Evolutionary conservation across 1,140 invertebrate species (phyloP).

Genomic region (Phymorhynchus buccinoides): DNA sequence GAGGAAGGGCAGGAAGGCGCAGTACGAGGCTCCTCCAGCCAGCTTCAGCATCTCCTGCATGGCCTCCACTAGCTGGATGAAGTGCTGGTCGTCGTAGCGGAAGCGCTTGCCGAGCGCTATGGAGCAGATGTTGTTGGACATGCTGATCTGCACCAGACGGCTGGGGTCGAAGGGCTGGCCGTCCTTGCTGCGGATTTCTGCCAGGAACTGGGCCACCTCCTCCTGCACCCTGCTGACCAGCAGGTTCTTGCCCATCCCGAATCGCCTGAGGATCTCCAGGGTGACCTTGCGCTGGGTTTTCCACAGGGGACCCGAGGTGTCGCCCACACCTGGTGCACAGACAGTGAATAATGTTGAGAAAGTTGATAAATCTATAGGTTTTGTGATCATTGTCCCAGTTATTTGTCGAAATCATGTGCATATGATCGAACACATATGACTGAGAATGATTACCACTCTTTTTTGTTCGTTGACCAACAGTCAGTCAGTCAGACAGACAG

Average conservation of each 20-base stretch:
- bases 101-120: constrained; percentile 58
- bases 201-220: constrained; percentile 74
- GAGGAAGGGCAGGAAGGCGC: background rate
- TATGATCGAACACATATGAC: no score
- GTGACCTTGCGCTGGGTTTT: constrained; percentile 86
- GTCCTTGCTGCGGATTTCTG: constrained; percentile 77
- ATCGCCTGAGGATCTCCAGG: constrained; percentile 80
- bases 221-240: constrained; percentile 81
- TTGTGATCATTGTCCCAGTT: no score
- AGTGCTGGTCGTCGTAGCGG: constrained; percentile 70
- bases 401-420: no score
- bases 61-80: constrained; percentile 3
- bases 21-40: background rate
- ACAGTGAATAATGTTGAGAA: no score
- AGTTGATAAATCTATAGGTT: no score
- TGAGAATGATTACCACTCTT: no score
- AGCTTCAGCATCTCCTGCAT: background rate
- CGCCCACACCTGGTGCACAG: constrained; percentile 45
- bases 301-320: constrained; percentile 85
- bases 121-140: constrained; percentile 53
- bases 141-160: constrained; percentile 11
- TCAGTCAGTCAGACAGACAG: no score
- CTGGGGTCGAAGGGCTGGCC: constrained; percentile 19
- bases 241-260: constrained; percentile 82
- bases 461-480: no score